phyloP scores from a whole-genome alignment of 2,113 vertebrate genomes.

The Phodopus roborovskii region DNA sequence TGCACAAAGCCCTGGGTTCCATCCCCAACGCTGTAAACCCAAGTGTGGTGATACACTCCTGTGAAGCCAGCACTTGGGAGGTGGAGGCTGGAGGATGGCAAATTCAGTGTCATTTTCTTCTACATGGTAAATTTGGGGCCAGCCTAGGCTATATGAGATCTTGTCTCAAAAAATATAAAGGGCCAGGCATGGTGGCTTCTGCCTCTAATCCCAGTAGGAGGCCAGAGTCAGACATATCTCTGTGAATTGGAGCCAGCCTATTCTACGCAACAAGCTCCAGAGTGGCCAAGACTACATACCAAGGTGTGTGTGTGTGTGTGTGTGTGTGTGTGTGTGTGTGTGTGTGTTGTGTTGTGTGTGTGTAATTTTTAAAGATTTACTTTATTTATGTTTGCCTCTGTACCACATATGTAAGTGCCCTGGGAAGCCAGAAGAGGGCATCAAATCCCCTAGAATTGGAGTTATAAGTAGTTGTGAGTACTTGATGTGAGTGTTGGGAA shows the following conservation, averaged over 20 bases:
- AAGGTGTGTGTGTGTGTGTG: not conserved
- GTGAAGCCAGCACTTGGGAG: not conserved
- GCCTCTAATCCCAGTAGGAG: not conserved
- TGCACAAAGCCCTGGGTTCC: not conserved
- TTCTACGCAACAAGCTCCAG: not conserved
- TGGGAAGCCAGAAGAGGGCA: not conserved
- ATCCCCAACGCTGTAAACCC: not conserved
- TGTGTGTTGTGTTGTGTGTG: not conserved
- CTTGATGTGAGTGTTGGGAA: not conserved
- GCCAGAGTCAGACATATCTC: not conserved
- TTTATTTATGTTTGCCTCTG: not conserved
- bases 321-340: not conserved
- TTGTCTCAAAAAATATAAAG: not conserved
- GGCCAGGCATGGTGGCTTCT: not conserved
- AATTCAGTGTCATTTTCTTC: not conserved
- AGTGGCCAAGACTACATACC: not conserved
- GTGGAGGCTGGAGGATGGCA: not conserved
- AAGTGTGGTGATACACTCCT: not conserved
- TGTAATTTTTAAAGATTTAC: not conserved
- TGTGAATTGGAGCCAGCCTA: not conserved
- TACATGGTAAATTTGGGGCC: not conserved
- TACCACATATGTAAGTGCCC: not conserved
- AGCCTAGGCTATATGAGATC: not conserved
- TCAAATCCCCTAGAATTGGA: not conserved
- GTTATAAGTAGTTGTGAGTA: not conserved